Percentiles rank a stretch among this genome's conserved stretches.
Evolutionary conservation across 2,797 vertebrate species (phyloP).

Genomic region (Naso thynnoides): DNA sequence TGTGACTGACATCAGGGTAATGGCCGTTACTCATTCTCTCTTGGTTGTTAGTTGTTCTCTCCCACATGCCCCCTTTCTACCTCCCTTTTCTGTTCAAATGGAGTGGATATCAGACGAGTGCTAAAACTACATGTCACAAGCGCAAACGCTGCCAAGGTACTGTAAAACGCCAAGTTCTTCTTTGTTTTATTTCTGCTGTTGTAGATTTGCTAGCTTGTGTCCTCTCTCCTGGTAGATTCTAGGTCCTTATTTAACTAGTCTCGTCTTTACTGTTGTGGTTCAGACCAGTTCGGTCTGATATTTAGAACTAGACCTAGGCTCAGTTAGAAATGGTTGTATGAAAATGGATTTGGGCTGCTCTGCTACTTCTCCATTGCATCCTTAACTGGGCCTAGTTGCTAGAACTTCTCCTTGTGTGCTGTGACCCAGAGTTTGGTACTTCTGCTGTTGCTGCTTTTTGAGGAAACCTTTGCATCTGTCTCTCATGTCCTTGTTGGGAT

Average conservation of each 20-base stretch:
- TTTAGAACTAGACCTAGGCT: conserved; percentile 76
- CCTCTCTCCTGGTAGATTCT: conserved; percentile 69
- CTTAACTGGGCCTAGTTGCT: conserved; percentile 75
- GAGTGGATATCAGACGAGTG: conserved; percentile 97
- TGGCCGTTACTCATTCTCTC: conserved; percentile 88
- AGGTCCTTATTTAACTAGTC: conserved; percentile 59
- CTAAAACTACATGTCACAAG: conserved; percentile 96
- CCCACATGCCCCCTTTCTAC: conserved; percentile 98
- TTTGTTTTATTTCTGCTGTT: conserved; percentile 53
- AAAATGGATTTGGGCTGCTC: conserved; percentile 43
- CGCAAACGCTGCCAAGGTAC: conserved; percentile 98
- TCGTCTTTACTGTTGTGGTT: conserved; percentile 66
- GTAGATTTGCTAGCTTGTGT: conserved; percentile 65
- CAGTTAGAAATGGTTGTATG: conserved; percentile 68
- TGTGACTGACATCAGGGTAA: conserved; percentile 56
- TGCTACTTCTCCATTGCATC: conserved; percentile 47
- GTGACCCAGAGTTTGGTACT: conserved; percentile 54
- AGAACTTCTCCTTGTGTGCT: conserved; percentile 62
- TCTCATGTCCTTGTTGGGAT: conserved; percentile 46
- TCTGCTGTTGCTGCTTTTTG: conserved; percentile 64
- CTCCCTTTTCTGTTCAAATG: conserved; percentile 99
- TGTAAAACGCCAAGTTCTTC: conserved; percentile 82
- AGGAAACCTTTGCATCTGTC: conserved; percentile 44
- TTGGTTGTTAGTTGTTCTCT: conserved; percentile 99
- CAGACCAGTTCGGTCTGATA: conserved; percentile 46